phyloP scores from a whole-genome alignment of 2,113 vertebrate species.

The Hippocampus zosterae region DNA sequence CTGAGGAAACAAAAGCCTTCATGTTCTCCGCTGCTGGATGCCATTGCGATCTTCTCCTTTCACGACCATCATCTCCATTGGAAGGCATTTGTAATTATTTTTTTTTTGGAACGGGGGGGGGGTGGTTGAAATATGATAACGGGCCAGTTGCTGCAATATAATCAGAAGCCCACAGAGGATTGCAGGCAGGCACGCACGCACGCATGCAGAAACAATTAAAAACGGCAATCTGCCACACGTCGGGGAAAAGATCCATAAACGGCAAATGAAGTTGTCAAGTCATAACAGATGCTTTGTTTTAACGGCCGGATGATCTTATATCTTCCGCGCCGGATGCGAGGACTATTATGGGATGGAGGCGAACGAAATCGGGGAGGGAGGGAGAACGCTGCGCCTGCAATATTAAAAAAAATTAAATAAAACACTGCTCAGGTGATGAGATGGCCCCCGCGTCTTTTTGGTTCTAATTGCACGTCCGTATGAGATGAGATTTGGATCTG shows the following conservation, averaged over 20 bases:
- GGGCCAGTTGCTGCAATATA: not conserved
- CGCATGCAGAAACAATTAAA: slow-evolving; percentile 20
- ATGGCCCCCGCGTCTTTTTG: slow-evolving; percentile 1
- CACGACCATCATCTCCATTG: slow-evolving; percentile 38
- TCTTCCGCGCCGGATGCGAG: not conserved
- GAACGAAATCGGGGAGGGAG: slow-evolving; percentile 17
- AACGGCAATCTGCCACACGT: slow-evolving; percentile 9
- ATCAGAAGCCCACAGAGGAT: not conserved
- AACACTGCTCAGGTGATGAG: slow-evolving; percentile 2
- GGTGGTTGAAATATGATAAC: not conserved
- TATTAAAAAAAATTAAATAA: slow-evolving; percentile 27
- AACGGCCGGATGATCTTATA: slow-evolving; percentile 1
- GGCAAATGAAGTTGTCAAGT: slow-evolving; percentile 27
- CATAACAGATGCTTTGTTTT: slow-evolving; percentile 10
- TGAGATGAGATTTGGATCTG: slow-evolving; percentile 21
- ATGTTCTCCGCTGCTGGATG: slow-evolving; percentile 72
- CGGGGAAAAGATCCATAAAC: slow-evolving; percentile 8
- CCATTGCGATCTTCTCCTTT: slow-evolving; percentile 8
- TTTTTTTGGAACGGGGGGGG: too few species aligned
- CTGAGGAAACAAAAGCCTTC: slow-evolving; percentile 75
- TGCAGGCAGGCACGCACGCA: not conserved
- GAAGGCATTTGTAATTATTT: slow-evolving; percentile 3
- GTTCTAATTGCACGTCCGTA: slow-evolving; percentile 9
- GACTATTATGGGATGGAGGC: not conserved
- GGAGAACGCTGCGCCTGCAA: slow-evolving; percentile 15